Conservation (phyloP, 2,888 invertebrate genomes). For the Agapostemon virescens region DNA sequence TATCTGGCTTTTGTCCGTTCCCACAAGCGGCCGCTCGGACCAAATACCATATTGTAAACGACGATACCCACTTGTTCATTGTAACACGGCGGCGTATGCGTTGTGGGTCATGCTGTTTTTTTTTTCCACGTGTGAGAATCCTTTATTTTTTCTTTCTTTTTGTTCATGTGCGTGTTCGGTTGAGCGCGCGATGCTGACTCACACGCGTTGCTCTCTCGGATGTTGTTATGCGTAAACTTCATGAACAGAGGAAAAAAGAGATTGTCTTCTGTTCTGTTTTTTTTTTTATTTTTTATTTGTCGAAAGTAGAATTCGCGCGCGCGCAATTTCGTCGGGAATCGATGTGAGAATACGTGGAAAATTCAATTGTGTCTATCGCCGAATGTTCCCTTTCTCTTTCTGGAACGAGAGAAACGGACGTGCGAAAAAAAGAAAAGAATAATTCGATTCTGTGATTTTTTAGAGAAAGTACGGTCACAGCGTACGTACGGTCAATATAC, state of each 20-base stretch:
- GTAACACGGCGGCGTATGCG: slow-evolving; percentile 57
- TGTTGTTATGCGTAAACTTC: slow-evolving; percentile 55
- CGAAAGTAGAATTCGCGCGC: neutral
- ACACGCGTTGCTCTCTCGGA: slow-evolving; percentile 42
- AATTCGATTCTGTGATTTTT: slow-evolving; percentile 21
- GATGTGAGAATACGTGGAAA: neutral
- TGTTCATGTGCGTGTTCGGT: slow-evolving; percentile 57
- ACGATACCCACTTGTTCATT: slow-evolving; percentile 60
- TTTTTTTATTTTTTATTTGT: too few relatives aligned
- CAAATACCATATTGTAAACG: slow-evolving; percentile 62
- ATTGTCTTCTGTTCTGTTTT: too few relatives aligned
- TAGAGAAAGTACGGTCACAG: neutral
- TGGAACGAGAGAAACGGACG: neutral
- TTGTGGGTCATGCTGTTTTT: slow-evolving; percentile 62
- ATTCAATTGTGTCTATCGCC: neutral
- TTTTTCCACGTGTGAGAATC: slow-evolving; percentile 59
- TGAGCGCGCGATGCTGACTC: slow-evolving; percentile 61
- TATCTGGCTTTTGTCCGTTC: slow-evolving; percentile 75
- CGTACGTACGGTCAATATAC: neutral
- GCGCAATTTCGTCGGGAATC: neutral
- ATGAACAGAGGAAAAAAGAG: slow-evolving; percentile 1
- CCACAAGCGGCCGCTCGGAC: slow-evolving; percentile 51
- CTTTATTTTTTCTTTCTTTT: slow-evolving; percentile 21
- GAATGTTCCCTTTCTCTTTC: neutral
- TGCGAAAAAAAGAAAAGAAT: neutral